A percentile compares a stretch with the other conserved stretches of the same genome.
These are phyloP conservation scores for Ctenoplectra terminalis DNA, from an alignment of 1,140 invertebrate genomes.

Conservation along the genomic window DNA sequence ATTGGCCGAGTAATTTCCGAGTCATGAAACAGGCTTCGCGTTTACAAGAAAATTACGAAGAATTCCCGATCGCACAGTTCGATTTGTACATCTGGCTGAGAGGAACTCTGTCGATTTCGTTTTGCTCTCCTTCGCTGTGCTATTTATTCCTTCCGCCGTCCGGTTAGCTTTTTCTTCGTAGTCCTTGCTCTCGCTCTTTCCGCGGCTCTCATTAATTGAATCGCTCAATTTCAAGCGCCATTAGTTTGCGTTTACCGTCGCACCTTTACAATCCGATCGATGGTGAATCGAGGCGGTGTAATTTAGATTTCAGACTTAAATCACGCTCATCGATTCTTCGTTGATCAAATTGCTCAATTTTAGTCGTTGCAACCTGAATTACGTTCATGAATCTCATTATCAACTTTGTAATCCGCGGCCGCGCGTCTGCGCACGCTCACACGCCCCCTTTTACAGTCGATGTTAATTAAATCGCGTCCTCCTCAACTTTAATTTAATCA, in stretches of 20 bases:
- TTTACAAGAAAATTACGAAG: constrained; percentile 38
- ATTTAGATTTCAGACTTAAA: background rate
- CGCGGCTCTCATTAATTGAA: constrained; percentile 40
- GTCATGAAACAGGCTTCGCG: constrained; percentile 10
- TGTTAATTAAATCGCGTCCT: no score
- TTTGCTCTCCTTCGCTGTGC: constrained; percentile 9
- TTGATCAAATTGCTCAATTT: background rate
- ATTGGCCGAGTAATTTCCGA: background rate
- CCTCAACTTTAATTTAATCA: no score
- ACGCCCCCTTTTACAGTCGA: background rate
- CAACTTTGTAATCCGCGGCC: background rate
- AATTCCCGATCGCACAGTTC: constrained; percentile 19
- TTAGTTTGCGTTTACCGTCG: background rate
- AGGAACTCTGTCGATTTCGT: background rate
- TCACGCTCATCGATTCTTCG: no score
- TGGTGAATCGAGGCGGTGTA: background rate
- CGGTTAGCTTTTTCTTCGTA: constrained; percentile 35
- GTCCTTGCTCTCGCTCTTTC: constrained; percentile 13
- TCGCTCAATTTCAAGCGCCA: constrained; percentile 17
- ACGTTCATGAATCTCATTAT: background rate
- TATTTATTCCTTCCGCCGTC: constrained; percentile 44
- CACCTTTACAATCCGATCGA: background rate
- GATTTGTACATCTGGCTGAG: constrained; percentile 34
- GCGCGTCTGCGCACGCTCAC: background rate
- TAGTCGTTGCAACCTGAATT: background rate